Base-by-base conservation (phyloP, 64 coral and sea anemone species). In the Actinia equina region DNA sequence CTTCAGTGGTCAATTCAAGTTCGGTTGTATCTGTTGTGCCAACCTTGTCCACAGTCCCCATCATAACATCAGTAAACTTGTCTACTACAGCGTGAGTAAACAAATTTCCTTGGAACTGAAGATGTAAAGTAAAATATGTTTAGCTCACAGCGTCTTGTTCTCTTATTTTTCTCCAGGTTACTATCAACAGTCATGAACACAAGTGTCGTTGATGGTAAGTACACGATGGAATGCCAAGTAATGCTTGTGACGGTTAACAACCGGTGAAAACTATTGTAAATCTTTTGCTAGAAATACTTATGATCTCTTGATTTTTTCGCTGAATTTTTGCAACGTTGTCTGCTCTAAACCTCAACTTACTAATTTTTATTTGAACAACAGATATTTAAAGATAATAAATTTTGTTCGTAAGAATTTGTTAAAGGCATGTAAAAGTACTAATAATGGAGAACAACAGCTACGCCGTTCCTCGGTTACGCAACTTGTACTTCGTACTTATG, bases 21-120 rank as follows among this genome's bases (percentile, higher is more conserved):
- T 20, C 62, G 10, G 11, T 55, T 17, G 46, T 85, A 52, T 81
- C 84, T 81, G 53, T 86, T 7, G 14, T 65, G 44, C 59, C 85
- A 77, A 65, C 83, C 23, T 67, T 86, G 20, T 80, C 78, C 25
- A 59, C 89, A 23, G 82, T 82, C 23, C 89, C 74, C 12, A 12
- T 86, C 74, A 51, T 86, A 11, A 91, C 89, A 87, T 80, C 53
- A 52, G 85, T 77, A 3, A 91, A 91, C 19, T 59, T 79, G n/a
- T 84, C 82, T 18, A 2, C 82, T 5, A 53, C 76, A 86, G 78
- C 81, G 89, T 91, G 42, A 85, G 89, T 55, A 23, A 65, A n/a
- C 7, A 5, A 5, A 60, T 65, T 65, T 65, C n/a, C 62, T 65
- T 25, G 19, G 6, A 65, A 14, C n/a, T 3, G 5, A 65, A 49